Base-by-base conservation (phyloP, 2,797 vertebrate species). In the Gallinago nigripennis region DNA sequence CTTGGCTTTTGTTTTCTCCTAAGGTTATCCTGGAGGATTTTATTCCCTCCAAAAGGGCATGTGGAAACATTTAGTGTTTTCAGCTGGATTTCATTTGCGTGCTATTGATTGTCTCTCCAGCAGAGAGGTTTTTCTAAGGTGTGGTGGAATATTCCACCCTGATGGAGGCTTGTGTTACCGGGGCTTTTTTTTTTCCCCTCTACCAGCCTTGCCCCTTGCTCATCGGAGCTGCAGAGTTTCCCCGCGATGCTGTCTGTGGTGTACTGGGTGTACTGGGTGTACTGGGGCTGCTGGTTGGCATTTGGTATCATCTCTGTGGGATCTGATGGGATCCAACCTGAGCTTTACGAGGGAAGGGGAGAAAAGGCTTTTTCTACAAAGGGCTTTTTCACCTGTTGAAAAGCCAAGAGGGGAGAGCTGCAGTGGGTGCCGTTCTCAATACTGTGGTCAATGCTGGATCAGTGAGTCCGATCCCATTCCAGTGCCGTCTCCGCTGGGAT, bases 341-440 rank as follows among this genome's bases (percentile, higher is more conserved):
- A 45, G 23, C 60, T 86, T 75, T 83, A 41, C 23, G 35, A 61
- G 71, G 61, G 54, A 23, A 0, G 16, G 31, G 35, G 50, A 61
- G 63, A 63, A 90, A 30, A 63, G 17, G 28, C 35, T 84, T 87
- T 77, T 57, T 28, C 50, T 56, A 12, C 41, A 54, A 83, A 88
- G 43, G 73, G 77, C 24, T 90, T 88, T 82, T 63, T 65, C 77
- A 89, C 95, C 87, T 93, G 93, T 91, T 97, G 92, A 77, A 75
- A 82, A 88, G 68, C 48, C 61, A 50, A 58, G 63, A 56, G n/a
- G 21, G 39, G 19, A 57, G 8, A 63, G 37, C 2, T 7, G 56
- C 54, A 37, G 17, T 3, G 25, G 48, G 71, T 79, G 75, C 65
- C 12, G 0, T 37, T 79, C 35, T 45, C 1, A 0, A 5, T 39